These are phyloP conservation scores for Calonectris borealis DNA, from an alignment of 2,113 vertebrate genomes.

Conservation along the genomic window DNA sequence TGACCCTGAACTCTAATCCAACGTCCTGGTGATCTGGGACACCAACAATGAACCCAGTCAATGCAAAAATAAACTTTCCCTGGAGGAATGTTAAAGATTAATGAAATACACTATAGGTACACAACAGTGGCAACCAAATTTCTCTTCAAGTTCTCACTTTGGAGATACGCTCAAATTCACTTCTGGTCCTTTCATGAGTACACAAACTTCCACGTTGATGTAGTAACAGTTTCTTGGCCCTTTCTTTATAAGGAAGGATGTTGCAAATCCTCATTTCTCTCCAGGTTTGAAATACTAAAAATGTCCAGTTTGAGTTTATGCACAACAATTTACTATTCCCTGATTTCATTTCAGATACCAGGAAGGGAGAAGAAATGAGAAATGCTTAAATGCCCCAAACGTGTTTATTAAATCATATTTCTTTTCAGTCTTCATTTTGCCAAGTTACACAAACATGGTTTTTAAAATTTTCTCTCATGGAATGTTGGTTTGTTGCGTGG, in stretches of 20 bases:
- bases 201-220: fast-evolving
- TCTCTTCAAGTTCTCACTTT: too few relatives aligned
- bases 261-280: not conserved
- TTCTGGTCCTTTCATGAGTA: fast-evolving
- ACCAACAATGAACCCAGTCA: not conserved
- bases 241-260: fast-evolving
- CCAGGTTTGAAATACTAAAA: too few relatives aligned
- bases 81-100: not conserved
- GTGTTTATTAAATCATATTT: fast-evolving
- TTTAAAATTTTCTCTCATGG: not conserved
- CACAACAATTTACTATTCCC: fast-evolving
- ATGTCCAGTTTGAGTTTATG: fast-evolving
- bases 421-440: not conserved
- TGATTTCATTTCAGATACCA: not conserved
- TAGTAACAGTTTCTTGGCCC: fast-evolving
- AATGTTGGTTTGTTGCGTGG: not conserved
- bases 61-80: not conserved
- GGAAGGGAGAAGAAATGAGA: not conserved
- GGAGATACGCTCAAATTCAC: fast-evolving
- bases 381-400: not conserved
- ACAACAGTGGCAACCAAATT: not conserved
- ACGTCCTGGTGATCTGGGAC: not conserved
- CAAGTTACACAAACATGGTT: not conserved
- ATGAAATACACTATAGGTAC: not conserved
- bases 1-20: not conserved